Percentiles rank a stretch among this genome's conserved stretches.
Evolutionary conservation across 1,140 invertebrate species (phyloP).

Genomic region (Drosophila melanogaster): Release_6_plus_ISO1_MT NC_004354.4:20915501-20916000

Average conservation of each 20-base stretch:
- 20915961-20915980: constrained; percentile 23
- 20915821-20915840: constrained; percentile 72
- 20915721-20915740: constrained; percentile 45
- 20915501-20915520: constrained; percentile 32
- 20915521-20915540: background rate
- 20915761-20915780: constrained; percentile 27
- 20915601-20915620: background rate
- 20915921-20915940: constrained; percentile 57
- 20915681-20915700: background rate
- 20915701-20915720: constrained; percentile 47
- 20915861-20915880: constrained; percentile 19
- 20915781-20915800: constrained; percentile 77
- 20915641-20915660: background rate
- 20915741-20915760: constrained; percentile 54
- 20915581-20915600: background rate
- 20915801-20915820: constrained; percentile 12
- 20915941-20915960: constrained; percentile 8
- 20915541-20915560: background rate
- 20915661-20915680: constrained; percentile 2
- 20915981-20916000: constrained; percentile 64
- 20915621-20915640: constrained; percentile 7
- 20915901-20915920: constrained; percentile 61
- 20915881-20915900: constrained; percentile 30
- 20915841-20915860: constrained; percentile 68
- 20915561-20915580: too few species aligned